These are phyloP conservation scores for Ophioninae sp. DNA, from an alignment of 2,888 invertebrate genomes.

Conservation along the genomic window DNA sequence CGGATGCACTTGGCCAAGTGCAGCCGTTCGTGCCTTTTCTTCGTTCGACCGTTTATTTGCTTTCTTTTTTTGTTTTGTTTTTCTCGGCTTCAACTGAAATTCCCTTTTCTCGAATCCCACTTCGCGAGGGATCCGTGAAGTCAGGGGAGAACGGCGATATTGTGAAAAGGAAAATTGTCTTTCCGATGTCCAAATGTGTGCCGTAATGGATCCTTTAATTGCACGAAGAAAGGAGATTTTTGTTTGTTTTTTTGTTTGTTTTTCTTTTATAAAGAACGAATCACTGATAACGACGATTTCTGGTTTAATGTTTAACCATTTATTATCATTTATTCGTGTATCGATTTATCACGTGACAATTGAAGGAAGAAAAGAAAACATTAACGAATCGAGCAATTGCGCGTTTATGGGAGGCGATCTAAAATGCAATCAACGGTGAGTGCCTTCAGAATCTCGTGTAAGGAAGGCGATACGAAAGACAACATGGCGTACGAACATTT, in stretches of 20 bases:
- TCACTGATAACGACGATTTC: background rate
- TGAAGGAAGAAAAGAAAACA: no score
- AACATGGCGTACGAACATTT: background rate
- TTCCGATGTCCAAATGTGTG: background rate
- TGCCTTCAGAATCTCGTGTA: background rate
- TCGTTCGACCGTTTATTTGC: constrained; percentile 20
- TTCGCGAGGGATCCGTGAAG: background rate
- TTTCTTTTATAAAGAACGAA: background rate
- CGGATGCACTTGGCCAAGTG: constrained; percentile 39
- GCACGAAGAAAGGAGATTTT: background rate
- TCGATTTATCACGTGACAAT: no score
- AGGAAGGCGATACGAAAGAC: background rate
- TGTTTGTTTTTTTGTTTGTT: no score
- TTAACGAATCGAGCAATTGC: no score
- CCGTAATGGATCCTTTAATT: constrained; percentile 8
- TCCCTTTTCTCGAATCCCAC: constrained; percentile 3
- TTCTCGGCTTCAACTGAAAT: background rate
- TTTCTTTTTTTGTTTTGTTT: constrained; percentile 2
- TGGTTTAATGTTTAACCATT: background rate
- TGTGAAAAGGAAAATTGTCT: constrained; percentile 17
- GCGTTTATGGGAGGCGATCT: no score
- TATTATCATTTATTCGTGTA: no score
- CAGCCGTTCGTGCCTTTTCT: constrained; percentile 13
- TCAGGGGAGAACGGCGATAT: background rate
- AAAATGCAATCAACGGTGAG: no score